Evolutionary conservation across 2,113 vertebrate genomes (phyloP).

Genomic region (Pseudopodoces humilis): DNA sequence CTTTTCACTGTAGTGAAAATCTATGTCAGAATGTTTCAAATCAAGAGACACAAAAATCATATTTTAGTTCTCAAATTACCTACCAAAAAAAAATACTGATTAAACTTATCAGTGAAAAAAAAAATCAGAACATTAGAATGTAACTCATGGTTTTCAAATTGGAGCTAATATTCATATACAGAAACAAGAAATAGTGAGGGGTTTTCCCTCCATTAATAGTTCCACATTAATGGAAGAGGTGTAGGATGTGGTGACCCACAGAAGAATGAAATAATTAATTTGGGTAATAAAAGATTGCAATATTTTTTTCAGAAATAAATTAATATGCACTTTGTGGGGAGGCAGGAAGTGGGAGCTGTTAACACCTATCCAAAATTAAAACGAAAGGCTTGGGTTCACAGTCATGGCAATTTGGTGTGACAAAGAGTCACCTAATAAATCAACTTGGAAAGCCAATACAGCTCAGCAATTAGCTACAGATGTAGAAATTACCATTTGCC

Average conservation of each 20-base stretch:
- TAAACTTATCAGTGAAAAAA: neutral
- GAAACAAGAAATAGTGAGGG: neutral
- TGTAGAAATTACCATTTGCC: neutral
- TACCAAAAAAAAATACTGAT: neutral
- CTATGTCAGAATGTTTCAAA: neutral
- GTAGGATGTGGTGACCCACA: neutral
- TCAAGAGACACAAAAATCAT: neutral
- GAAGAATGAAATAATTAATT: neutral
- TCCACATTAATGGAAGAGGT: neutral
- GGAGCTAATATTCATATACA: neutral
- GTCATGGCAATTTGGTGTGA: neutral
- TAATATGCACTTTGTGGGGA: neutral
- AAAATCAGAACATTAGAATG: neutral
- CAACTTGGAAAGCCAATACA: neutral
- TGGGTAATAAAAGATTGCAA: neutral
- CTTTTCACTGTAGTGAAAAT: neutral
- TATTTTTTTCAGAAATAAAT: neutral
- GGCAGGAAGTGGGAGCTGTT: neutral
- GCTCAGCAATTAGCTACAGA: neutral
- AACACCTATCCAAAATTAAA: neutral
- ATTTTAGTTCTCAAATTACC: neutral
- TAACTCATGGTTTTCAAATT: neutral
- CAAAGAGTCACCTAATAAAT: neutral
- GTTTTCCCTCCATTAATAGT: neutral
- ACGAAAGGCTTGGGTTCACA: neutral